Evolutionary conservation across 2,113 vertebrate species (phyloP), one percentile per base, ranked within the genome.

Genomic region (Grammatotria lemairii): DNA sequence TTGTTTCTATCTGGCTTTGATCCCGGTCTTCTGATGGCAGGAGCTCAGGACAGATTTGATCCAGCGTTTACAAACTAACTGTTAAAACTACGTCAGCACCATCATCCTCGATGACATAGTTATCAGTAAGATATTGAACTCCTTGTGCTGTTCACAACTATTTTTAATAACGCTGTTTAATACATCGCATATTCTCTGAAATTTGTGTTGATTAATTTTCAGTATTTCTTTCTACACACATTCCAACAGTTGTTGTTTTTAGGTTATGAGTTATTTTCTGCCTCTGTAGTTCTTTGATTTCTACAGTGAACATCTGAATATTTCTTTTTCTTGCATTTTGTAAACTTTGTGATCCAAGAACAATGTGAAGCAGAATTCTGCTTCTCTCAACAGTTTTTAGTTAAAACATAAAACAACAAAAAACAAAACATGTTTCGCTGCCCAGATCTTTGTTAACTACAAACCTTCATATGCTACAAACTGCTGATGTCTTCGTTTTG

Each of bases 11-110:
- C 17, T 5, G 31, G 0, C 9, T 63, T 63, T 63, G 60, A 65
- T n/a, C 31, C 31, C 58, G 35, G 60, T 65, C 17, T n/a, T n/a
- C 60, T 38, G 54, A 26, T 26, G 54, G 7, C 21, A 26, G 33
- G 9, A 65, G 33, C 10, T 38, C 33, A 65, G 33, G 17, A 0
- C 60, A 38, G 10, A 65, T 21, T 0, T 38, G 19, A 12, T 38
- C 33, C 60, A 65, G 19, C 0, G 1, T n/a, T 38, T 13, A 21
- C 60, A 65, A 65, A 38, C 60, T 7, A 65, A 35, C 60, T 8
- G 10, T 65, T 21, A 65, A 38, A 65, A 65, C 60, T 0, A 35
- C 6, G 0, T 38, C 60, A 65, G 60, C 60, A n/a, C 3, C 60
- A 38, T 65, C 19, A 65, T 38, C 60, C 17, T 65, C 3, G 0